Evolutionary conservation across 2,113 vertebrate genomes (phyloP), one percentile per base, ranked within the genome.

Genomic region (Aramus guarauna): DNA sequence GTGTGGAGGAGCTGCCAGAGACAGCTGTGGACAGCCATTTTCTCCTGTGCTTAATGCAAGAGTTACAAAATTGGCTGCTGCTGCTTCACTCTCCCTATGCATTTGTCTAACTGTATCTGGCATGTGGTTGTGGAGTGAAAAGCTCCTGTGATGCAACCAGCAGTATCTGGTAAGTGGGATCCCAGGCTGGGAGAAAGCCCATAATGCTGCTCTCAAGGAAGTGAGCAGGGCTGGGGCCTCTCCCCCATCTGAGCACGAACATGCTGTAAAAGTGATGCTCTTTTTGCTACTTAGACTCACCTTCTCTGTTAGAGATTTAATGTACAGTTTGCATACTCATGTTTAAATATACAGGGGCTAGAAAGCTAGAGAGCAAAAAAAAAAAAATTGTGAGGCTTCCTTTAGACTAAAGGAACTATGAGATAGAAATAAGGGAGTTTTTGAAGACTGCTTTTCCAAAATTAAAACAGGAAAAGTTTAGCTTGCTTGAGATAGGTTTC

Each of bases 41-140:
- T 27, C 69, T 82, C 37, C 56, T 5, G 7, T 1, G 1, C 17
- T 72, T 6, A 29, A 1, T 15, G 8, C 0, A 0, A n/a, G 29
- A 47, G 37, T 82, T 71, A 17, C 0, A 41, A 59, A 88, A 50
- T 2, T 23, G 53, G 19, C 66, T 85, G 62, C 53, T 85, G 62
- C 53, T 56, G 41, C 21, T 85, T 67, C 5, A 6, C 23, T 16
- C 50, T 48, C 34, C 0, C 0, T 9, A 3, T 50, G 22, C 30
- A 43, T 79, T 72, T 73, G 26, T 52, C 41, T 85, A 76, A 56
- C 15, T 50, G 5, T 72, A 39, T 16, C 36, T 76, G 39, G 5
- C n/a, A 37, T 4, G 10, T 41, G 24, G 39, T 16, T 11, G 14
- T 7, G 23, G 43, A 75, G 12, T 63, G 18, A 82, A 71, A 71